These are phyloP conservation scores for Lepisosteus oculatus DNA, from an alignment of 2,113 vertebrate species.

Conservation along the genomic window DNA sequence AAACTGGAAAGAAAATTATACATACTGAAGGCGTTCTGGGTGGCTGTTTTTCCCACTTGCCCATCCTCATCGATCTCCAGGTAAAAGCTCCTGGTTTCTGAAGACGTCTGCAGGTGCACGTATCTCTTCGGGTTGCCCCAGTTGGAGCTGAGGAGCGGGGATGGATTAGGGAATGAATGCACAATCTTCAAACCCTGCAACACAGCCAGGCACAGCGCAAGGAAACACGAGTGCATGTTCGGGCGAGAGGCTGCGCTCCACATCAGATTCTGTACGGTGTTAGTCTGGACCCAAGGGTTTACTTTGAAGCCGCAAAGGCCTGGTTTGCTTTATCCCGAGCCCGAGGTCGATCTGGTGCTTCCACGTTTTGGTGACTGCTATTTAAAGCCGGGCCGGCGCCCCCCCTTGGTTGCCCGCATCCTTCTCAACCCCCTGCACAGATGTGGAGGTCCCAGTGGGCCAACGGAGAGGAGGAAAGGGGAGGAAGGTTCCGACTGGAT, in stretches of 20 bases:
- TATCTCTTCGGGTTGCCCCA: conserved; percentile 73
- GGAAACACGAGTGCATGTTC: conserved; percentile 54
- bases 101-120: conserved; percentile 71
- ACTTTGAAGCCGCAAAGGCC: conserved; percentile 16
- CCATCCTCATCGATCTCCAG: conserved; percentile 76
- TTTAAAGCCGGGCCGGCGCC: neutral
- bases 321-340: neutral
- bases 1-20: conserved; percentile 27
- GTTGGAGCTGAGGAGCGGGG: conserved; percentile 67
- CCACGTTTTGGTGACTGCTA: neutral
- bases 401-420: neutral
- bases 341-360: neutral
- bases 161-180: conserved; percentile 50
- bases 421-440: neutral
- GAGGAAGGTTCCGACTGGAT: too few relatives aligned
- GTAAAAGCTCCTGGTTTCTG: conserved; percentile 76
- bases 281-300: conserved; percentile 29
- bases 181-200: conserved; percentile 35
- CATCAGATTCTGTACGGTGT: conserved; percentile 2
- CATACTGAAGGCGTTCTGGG: conserved; percentile 77
- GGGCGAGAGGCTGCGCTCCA: conserved; percentile 18
- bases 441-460: neutral
- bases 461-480: neutral
- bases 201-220: conserved; percentile 44
- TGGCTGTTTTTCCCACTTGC: conserved; percentile 47